phyloP scores from a whole-genome alignment of 2,797 vertebrate species.

The Furcifer pardalis region DNA sequence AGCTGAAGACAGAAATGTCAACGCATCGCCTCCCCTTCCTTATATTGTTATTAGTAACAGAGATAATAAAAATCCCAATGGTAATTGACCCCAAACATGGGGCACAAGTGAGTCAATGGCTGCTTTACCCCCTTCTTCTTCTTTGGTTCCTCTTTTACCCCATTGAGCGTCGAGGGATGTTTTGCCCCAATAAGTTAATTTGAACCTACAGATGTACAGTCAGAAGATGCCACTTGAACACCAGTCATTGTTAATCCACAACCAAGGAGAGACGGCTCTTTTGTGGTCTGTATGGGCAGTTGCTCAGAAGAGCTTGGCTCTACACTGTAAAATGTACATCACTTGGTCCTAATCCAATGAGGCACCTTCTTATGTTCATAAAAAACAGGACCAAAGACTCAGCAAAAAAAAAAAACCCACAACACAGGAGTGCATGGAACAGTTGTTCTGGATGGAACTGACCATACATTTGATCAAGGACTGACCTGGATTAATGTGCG shows the following conservation, averaged over 20 bases:
- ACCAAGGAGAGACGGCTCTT: neutral
- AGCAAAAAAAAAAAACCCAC: too few species aligned
- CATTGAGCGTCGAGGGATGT: too few species aligned
- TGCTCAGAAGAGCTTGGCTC: neutral
- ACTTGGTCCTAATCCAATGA: neutral
- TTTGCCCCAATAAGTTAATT: neutral
- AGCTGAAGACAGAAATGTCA: neutral
- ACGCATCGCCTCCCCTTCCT: neutral
- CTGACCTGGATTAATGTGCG: neutral
- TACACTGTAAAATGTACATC: neutral
- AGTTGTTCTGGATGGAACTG: neutral
- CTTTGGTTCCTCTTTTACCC: too few species aligned
- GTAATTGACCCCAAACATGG: neutral
- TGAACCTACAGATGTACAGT: neutral
- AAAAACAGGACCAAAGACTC: neutral
- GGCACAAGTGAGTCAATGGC: neutral
- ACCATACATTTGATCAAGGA: neutral
- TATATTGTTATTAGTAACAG: neutral
- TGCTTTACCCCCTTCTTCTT: too few species aligned
- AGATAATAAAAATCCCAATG: neutral
- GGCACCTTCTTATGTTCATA: neutral
- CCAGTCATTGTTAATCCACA: neutral
- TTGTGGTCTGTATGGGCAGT: neutral
- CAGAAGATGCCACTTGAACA: neutral
- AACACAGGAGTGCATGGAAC: neutral